These are phyloP conservation scores for Tragelaphus imberbis DNA, from an alignment of 2,113 vertebrate species.

Conservation along the genomic window DNA sequence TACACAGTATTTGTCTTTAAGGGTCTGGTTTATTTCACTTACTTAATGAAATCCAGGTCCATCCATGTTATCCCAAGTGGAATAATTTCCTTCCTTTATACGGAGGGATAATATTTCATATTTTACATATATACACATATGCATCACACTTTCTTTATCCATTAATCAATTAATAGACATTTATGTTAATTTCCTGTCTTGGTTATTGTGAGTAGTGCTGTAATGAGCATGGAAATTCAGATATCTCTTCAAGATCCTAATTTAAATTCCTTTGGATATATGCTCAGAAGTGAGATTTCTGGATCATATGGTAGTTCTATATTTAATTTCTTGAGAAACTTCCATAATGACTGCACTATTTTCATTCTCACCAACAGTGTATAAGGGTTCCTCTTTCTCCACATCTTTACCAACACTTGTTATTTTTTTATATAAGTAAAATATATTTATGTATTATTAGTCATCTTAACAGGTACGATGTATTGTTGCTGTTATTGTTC, in stretches of 20 bases:
- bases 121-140: neutral
- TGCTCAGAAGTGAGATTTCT: neutral
- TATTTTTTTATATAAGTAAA: neutral
- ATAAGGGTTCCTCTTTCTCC: neutral
- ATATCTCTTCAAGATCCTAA: neutral
- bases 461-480: neutral
- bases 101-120: neutral
- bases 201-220: neutral
- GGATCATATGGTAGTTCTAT: neutral
- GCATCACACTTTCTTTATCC: neutral
- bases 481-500: neutral
- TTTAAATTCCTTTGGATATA: neutral
- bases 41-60: neutral
- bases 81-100: neutral
- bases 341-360: neutral
- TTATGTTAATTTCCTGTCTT: neutral
- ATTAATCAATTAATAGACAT: neutral
- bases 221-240: neutral
- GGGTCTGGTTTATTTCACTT: neutral
- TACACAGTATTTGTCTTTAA: neutral
- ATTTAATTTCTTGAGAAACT: neutral
- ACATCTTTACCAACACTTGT: neutral
- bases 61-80: neutral
- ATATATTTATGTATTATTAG: neutral
- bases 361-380: neutral